Evolutionary conservation across 2,113 vertebrate species (phyloP), one percentile per base, ranked within the genome.

Genomic region (Muntiacus reevesi): DNA sequence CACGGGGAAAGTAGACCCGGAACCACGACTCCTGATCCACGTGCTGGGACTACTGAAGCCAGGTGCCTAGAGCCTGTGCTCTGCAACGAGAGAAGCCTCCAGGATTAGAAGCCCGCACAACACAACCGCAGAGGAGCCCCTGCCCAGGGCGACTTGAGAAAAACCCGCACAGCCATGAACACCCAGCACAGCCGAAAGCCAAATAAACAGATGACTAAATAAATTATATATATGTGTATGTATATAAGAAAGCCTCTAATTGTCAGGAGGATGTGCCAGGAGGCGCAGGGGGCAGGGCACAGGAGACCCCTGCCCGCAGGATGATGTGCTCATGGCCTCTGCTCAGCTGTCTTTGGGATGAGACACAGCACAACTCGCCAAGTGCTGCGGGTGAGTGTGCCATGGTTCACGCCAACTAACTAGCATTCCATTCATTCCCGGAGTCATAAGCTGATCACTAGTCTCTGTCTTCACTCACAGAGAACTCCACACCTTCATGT

Each of bases 401-500:
- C 45, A 9, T 10, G 7, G 11, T 13, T 2, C 12, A 4, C 0
- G 30, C 82, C 82, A 28, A 13, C 25, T 25, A 19, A 27, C 27
- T 33, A 59, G 15, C 2, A 13, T 3, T 14, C 21, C 25, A 17
- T 2, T 4, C 59, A 21, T 5, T 54, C 76, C 0, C 25, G 3
- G 7, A 15, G 30, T 76, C 11, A 6, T 14, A 8, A 27, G 27
- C 45, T 54, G 45, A 14, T 45, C 71, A 1, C 17, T 33, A 3
- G 11, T 12, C 55, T 30, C 11, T 2, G 40, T 17, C 27, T 40
- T 15, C 45, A 50, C 10, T 59, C 59, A 5, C 13, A 7, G 15
- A 15, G 13, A 2, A 21, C 6, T 36, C 71, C 19, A 28, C 1
- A 0, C 1, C 28, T 76, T 7, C 79, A 0, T 15, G 0, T 7